Conservation (phyloP, 2,113 vertebrate species). For the Muntiacus muntjak region DNA sequence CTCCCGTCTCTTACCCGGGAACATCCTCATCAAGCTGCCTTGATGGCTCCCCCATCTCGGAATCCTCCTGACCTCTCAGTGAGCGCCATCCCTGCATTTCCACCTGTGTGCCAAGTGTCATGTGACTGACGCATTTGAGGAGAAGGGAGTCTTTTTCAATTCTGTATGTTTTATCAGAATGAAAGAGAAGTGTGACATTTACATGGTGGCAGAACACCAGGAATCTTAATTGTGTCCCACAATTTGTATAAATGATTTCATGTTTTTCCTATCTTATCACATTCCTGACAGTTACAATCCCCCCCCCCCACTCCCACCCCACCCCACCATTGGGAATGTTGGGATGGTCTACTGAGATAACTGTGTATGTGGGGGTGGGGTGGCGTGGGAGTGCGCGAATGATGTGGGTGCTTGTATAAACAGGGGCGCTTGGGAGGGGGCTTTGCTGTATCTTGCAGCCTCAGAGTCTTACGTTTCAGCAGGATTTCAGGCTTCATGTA, state of each 20-base stretch:
- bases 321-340: not conserved
- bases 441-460: not conserved
- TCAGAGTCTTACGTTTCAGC: not conserved
- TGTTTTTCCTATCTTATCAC: not conserved
- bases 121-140: not conserved
- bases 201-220: not conserved
- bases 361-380: not conserved
- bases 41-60: not conserved
- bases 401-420: not conserved
- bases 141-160: not conserved
- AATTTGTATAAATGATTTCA: not conserved
- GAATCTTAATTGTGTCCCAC: not conserved
- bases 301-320: too few species aligned
- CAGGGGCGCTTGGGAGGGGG: not conserved
- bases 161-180: not conserved
- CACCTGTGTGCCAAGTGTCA: too few species aligned
- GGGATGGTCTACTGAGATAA: not conserved
- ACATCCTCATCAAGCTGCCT: accelerated
- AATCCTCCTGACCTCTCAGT: not conserved
- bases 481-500: not conserved
- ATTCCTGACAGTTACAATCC: not conserved
- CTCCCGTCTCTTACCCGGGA: not conserved
- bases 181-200: not conserved
- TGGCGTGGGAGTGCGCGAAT: accelerated
- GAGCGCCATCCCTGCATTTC: not conserved